Percentiles rank a stretch among this genome's conserved stretches.
Conservation (phyloP, 2,888 invertebrate genomes). For the Nipponacmea schrenckii region DNA sequence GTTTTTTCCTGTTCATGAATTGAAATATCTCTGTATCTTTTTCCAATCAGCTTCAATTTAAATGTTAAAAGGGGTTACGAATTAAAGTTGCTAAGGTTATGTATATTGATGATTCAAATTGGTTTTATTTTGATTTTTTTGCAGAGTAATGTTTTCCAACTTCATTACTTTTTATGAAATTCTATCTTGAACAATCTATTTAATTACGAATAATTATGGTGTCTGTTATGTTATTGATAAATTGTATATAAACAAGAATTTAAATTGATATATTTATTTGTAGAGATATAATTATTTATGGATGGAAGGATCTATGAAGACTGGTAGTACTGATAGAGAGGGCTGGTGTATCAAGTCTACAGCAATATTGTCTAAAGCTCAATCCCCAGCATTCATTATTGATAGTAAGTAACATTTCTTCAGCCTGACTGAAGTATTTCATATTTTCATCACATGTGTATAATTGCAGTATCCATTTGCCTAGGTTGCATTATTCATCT, state of each 20-base stretch:
- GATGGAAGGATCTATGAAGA: slow-evolving; percentile 45
- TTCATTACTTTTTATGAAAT: too few species aligned
- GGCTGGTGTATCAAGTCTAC: slow-evolving; percentile 45
- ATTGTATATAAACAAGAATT: too few species aligned
- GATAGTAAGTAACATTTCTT: slow-evolving; percentile 38
- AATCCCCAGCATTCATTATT: slow-evolving; percentile 55
- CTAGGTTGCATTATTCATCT: background rate
- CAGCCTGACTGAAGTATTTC: background rate
- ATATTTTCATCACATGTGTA: background rate
- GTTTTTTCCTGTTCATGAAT: background rate
- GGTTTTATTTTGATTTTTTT: too few species aligned
- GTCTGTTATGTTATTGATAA: too few species aligned
- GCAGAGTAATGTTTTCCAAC: too few species aligned
- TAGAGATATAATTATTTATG: slow-evolving; percentile 46
- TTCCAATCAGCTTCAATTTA: too few species aligned
- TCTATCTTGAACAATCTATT: too few species aligned
- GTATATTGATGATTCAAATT: too few species aligned
- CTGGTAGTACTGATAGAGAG: slow-evolving; percentile 9
- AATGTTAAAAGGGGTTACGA: too few species aligned
- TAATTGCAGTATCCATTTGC: background rate
- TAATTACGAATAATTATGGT: too few species aligned
- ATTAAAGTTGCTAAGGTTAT: too few species aligned
- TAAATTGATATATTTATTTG: slow-evolving; percentile 7
- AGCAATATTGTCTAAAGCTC: slow-evolving; percentile 41
- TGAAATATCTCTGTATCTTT: too few species aligned